Conservation (phyloP, 2,797 vertebrate species). For the Lerista edwardsae region DNA sequence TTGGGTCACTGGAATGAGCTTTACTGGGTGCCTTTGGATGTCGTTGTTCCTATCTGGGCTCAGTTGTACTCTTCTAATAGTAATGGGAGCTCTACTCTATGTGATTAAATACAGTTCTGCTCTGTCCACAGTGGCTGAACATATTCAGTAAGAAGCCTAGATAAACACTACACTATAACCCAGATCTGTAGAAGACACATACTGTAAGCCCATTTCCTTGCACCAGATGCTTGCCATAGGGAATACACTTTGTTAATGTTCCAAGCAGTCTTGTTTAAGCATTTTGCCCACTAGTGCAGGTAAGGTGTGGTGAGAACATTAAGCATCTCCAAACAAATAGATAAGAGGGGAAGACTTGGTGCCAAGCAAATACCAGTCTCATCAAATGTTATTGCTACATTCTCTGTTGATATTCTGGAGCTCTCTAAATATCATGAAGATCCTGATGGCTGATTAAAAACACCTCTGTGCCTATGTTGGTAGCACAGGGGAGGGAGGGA, state of each 20-base stretch:
- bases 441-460: not conserved
- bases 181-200: not conserved
- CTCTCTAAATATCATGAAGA: constrained; percentile 13
- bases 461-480: not conserved
- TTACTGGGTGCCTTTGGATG: not conserved
- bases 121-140: not conserved
- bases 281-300: no score
- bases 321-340: constrained; percentile 1
- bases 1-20: not conserved
- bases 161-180: not conserved
- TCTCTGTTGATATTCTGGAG: constrained; percentile 20
- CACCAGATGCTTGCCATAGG: not conserved
- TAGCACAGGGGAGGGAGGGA: not conserved
- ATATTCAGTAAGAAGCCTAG: not conserved
- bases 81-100: not conserved
- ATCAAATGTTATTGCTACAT: constrained; percentile 9
- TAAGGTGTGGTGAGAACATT: not conserved
- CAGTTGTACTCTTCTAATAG: not conserved
- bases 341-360: not conserved
- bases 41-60: not conserved
- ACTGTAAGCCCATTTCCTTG: not conserved
- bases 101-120: not conserved
- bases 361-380: constrained; percentile 11
- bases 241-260: not conserved
- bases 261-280: not conserved